These are phyloP conservation scores for Stichopus chloronotus DNA, from an alignment of 35 echinoderm and acorn worm genomes.

Conservation along the genomic window DNA sequence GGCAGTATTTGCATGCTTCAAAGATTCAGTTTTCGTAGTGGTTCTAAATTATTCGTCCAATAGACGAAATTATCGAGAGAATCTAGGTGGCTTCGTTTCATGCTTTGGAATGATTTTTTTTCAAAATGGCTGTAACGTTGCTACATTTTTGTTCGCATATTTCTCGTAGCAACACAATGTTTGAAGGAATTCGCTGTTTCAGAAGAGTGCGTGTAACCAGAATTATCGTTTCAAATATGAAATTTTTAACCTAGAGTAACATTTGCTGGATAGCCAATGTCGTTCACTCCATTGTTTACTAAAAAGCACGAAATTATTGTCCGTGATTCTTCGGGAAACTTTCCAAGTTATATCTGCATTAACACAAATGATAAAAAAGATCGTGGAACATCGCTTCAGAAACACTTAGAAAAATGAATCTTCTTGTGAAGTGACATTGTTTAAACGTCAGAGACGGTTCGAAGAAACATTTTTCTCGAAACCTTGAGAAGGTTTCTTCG, in stretches of 20 bases:
- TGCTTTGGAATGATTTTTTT: slow-evolving; percentile 6
- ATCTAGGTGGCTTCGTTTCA: slow-evolving; percentile 8
- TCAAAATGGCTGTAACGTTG: slow-evolving; percentile 14
- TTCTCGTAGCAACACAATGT: not conserved
- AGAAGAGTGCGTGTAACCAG: no score
- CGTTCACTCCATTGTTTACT: not conserved
- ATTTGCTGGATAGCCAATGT: not conserved
- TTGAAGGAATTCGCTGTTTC: not conserved
- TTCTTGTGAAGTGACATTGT: not conserved
- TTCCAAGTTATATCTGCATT: not conserved
- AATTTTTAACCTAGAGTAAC: not conserved
- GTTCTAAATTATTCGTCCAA: not conserved
- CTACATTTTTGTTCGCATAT: not conserved
- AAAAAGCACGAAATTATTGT: not conserved
- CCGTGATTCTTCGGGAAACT: not conserved
- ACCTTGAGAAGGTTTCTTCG: not conserved
- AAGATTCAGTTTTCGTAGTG: slow-evolving; percentile 15
- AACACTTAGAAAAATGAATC: no score
- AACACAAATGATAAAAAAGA: no score
- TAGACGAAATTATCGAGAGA: slow-evolving; percentile 11
- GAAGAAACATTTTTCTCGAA: not conserved
- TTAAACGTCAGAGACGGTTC: not conserved
- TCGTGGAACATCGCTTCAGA: no score
- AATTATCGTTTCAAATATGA: no score
- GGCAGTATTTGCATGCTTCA: not conserved